A percentile compares a stretch with the other conserved stretches of the same genome.
These are phyloP conservation scores for Tridacna crocea DNA, from an alignment of 2,888 invertebrate species.

Conservation along the genomic window DNA sequence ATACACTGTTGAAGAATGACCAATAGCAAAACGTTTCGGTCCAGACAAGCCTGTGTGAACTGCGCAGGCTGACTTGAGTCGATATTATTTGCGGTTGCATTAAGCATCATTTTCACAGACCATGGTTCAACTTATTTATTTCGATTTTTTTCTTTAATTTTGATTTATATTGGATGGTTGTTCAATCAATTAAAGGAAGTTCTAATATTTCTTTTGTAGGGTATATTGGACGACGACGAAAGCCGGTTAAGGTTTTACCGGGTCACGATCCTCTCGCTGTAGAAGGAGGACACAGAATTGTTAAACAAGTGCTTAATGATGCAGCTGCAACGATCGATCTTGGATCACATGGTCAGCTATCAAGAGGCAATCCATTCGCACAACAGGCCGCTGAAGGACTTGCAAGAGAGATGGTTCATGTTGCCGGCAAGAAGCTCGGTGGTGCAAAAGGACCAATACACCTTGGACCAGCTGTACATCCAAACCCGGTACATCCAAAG, in stretches of 20 bases:
- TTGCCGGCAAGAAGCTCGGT: constrained; percentile 43
- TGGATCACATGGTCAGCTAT: constrained; percentile 34
- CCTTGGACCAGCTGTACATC: neutral
- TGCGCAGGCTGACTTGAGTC: neutral
- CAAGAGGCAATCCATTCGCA: constrained; percentile 39
- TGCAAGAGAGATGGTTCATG: constrained; percentile 40
- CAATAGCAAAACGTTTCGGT: neutral
- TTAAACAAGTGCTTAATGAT: constrained; percentile 30
- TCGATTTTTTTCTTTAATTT: too few species aligned
- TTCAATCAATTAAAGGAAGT: too few species aligned
- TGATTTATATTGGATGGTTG: too few species aligned
- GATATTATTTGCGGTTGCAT: neutral
- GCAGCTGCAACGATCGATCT: constrained; percentile 35
- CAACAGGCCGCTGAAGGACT: constrained; percentile 36
- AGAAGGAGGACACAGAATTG: constrained; percentile 35
- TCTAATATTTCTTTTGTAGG: neutral
- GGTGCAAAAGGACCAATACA: neutral
- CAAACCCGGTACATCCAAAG: neutral
- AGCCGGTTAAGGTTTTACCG: neutral
- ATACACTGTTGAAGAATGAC: too few species aligned
- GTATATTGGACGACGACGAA: constrained; percentile 25
- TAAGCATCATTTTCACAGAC: neutral
- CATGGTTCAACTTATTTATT: neutral
- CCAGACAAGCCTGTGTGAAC: neutral
- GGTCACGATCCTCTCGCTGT: constrained; percentile 37